Percentiles rank a stretch among this genome's conserved stretches.
Evolutionary conservation across 2,797 vertebrate species (phyloP).

Genomic region (Silurus lanzhouensis): DNA sequence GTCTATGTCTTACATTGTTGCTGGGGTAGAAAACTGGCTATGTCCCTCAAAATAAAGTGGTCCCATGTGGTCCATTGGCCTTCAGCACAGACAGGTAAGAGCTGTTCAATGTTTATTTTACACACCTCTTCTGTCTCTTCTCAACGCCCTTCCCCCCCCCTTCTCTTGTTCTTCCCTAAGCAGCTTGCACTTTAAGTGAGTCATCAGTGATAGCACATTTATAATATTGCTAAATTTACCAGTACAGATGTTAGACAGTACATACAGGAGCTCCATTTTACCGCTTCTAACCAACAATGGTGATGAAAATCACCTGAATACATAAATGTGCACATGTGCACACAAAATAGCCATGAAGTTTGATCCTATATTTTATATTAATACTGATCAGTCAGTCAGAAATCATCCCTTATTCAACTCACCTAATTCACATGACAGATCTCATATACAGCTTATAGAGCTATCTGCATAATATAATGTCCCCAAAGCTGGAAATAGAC

Average conservation of each 20-base stretch:
- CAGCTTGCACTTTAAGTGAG: conserved; percentile 11
- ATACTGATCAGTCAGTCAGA: background rate
- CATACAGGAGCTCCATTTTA: background rate
- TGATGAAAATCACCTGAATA: background rate
- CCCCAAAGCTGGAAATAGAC: background rate
- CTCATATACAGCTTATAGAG: background rate
- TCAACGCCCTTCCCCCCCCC: background rate
- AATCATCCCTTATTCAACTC: background rate
- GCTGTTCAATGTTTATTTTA: conserved; percentile 17
- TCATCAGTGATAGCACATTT: conserved; percentile 6
- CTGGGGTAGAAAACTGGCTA: conserved; percentile 9
- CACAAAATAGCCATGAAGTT: background rate
- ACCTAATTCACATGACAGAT: background rate
- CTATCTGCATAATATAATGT: background rate
- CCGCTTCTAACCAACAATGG: background rate
- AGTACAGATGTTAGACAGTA: background rate
- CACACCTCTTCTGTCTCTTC: conserved; percentile 12
- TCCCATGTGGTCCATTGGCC: conserved; percentile 35
- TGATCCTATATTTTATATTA: background rate
- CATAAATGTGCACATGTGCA: background rate
- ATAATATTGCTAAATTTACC: conserved; percentile 10
- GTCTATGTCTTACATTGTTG: conserved; percentile 23
- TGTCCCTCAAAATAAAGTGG: conserved; percentile 40
- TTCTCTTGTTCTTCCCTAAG: background rate
- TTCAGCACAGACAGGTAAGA: conserved; percentile 35